These are phyloP conservation scores for Euleptes europaea DNA, from an alignment of 2,113 vertebrate species.

Conservation along the genomic window DNA sequence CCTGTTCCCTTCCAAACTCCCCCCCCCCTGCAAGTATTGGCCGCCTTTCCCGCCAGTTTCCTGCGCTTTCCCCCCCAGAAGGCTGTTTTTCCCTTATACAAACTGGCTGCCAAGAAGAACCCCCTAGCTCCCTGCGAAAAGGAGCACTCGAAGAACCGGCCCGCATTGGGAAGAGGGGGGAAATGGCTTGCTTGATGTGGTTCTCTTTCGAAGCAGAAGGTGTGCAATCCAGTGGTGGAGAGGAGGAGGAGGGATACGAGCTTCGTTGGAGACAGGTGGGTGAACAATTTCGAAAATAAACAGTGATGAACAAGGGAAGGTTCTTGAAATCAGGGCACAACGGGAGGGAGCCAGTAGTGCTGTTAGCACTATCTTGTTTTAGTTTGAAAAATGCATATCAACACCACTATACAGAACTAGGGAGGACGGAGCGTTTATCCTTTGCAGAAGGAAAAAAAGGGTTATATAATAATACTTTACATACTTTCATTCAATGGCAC, in stretches of 20 bases:
- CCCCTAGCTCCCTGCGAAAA: too few species aligned
- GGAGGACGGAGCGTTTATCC: not conserved
- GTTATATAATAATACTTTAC: not conserved
- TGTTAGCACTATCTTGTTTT: not conserved
- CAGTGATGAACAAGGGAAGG: not conserved
- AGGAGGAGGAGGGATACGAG: not conserved
- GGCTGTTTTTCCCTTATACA: too few species aligned
- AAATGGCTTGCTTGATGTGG: not conserved
- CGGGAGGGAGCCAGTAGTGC: too few species aligned
- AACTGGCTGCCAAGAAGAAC: too few species aligned
- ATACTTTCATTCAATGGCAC: not conserved
- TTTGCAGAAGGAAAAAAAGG: not conserved
- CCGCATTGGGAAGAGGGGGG: too few species aligned
- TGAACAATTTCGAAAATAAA: too few species aligned
- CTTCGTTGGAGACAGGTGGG: too few species aligned
- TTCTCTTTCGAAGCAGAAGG: not conserved
- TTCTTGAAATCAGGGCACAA: not conserved
- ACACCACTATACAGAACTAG: not conserved
- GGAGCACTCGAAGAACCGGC: too few species aligned
- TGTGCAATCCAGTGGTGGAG: not conserved
- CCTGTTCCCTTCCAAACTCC: too few species aligned
- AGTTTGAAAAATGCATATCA: not conserved
- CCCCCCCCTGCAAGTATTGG: too few species aligned
- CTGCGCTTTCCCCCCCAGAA: too few species aligned
- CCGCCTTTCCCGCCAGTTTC: too few species aligned